Base-by-base conservation (phyloP, 2,113 vertebrate genomes). In the Pomatorhinus ruficollis region DNA sequence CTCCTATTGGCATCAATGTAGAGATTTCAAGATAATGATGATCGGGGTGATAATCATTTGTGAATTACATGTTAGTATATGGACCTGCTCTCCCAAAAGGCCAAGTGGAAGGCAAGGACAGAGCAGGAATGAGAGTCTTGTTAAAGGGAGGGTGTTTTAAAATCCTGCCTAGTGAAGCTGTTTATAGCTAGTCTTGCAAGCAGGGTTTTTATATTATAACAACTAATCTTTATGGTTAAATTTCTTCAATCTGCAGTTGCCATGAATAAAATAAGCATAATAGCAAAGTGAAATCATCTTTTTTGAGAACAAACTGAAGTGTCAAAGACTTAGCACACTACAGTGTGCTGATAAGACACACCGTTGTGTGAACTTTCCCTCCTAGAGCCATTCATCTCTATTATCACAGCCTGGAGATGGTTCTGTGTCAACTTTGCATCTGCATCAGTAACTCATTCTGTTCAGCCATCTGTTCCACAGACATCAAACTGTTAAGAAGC, bases 381-480 rank as follows among this genome's bases (percentile, higher is more conserved):
- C 76, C 54, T 83, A 66, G 63, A 92, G 63, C 49, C 75, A 90
- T 93, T 85, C 69, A 71, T 95, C 94, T 89, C 66, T 91, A 52
- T 96, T 96, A 93, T 88, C 71, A 70, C 68, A 77, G 89, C 74
- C 84, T 87, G 76, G 85, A 95, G 86, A 93, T 96, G 95, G 89
- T 94, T 85, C 87, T 96, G 70, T 94, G 92, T 94, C 92, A 91
- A 90, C 94, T 96, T 92, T 96, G 63, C 70, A 61, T 95, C 95
- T 96, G 95, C 94, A 93, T 96, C 92, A 93, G 94, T 95, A 97
- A 94, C 96, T 96, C 83, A 57, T 89, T 95, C 96, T 93, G 93
- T 91, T 96, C 92, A 95, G 95, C 95, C 96, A 97, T 97, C 95
- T 97, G 88, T 93, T 96, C 88, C 90, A 89, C 94, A 94, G 83